These are phyloP conservation scores for Picus viridis DNA, from an alignment of 2,797 vertebrate species.

Conservation along the genomic window DNA sequence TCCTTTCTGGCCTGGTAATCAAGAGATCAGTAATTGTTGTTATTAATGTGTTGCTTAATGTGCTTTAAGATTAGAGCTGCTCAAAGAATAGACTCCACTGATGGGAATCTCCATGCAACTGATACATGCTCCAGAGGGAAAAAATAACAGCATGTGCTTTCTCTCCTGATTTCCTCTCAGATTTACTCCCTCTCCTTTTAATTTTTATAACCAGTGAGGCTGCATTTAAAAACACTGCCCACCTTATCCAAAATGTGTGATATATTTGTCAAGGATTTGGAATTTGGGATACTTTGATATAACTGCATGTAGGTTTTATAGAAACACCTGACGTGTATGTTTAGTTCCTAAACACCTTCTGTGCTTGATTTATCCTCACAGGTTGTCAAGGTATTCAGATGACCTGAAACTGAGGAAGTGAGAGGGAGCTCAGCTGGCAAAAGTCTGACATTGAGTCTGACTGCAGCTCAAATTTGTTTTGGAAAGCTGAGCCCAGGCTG, in stretches of 20 bases:
- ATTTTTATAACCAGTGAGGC: background rate
- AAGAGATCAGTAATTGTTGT: too few relatives aligned
- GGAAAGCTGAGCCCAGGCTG: constrained; percentile 57
- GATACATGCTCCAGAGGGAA: background rate
- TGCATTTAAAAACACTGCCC: constrained; percentile 31
- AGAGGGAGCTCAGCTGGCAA: constrained; percentile 69
- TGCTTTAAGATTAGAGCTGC: constrained; percentile 31
- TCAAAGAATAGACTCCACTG: background rate
- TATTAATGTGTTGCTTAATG: background rate
- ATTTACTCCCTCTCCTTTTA: constrained; percentile 21
- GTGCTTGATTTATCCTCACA: constrained; percentile 72
- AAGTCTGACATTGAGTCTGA: constrained; percentile 70
- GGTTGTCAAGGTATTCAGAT: constrained; percentile 69
- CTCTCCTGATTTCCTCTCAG: background rate
- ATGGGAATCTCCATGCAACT: background rate
- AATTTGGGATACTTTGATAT: constrained; percentile 47
- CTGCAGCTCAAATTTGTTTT: constrained; percentile 54
- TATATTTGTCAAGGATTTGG: constrained; percentile 32
- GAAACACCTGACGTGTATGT: constrained; percentile 62
- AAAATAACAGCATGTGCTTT: background rate
- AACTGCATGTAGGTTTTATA: constrained; percentile 43
- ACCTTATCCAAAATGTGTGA: constrained; percentile 25
- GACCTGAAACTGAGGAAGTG: constrained; percentile 68
- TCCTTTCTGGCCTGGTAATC: background rate
- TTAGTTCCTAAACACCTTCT: constrained; percentile 68